Conservation (phyloP, 2,888 invertebrate genomes). For the Lycocerus yunnanus region DNA sequence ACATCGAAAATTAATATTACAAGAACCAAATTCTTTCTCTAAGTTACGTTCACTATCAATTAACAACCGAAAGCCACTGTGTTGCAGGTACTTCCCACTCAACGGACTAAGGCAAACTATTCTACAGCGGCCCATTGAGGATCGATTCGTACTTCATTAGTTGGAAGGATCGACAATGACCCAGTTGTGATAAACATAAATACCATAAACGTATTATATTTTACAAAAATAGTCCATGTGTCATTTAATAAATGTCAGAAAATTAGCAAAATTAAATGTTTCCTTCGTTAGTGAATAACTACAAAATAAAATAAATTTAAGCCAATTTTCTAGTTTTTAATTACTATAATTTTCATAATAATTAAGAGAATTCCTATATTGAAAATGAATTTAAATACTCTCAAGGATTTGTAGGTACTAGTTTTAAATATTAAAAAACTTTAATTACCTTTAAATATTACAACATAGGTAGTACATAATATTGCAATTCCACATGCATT, state of each 20-base stretch:
- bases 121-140: constrained; percentile 15
- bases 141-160: constrained; percentile 16
- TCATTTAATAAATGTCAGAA: background rate
- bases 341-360: background rate
- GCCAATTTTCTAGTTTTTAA: background rate
- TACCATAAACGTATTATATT: background rate
- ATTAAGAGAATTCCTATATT: background rate
- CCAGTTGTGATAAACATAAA: constrained; percentile 7
- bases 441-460: background rate
- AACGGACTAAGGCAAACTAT: background rate
- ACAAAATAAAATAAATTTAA: background rate
- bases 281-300: background rate
- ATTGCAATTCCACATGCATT: background rate
- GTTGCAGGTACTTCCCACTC: background rate
- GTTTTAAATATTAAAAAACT: background rate
- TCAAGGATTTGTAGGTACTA: background rate
- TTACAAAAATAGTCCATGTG: background rate
- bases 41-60: background rate
- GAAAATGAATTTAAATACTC: background rate
- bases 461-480: no score
- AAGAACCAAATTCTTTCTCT: background rate
- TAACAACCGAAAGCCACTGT: background rate
- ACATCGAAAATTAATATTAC: constrained; percentile 1
- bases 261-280: background rate
- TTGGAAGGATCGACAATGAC: constrained; percentile 17